Conservation (phyloP, 2,888 invertebrate species). For the Anagyrus pseudococci region DNA sequence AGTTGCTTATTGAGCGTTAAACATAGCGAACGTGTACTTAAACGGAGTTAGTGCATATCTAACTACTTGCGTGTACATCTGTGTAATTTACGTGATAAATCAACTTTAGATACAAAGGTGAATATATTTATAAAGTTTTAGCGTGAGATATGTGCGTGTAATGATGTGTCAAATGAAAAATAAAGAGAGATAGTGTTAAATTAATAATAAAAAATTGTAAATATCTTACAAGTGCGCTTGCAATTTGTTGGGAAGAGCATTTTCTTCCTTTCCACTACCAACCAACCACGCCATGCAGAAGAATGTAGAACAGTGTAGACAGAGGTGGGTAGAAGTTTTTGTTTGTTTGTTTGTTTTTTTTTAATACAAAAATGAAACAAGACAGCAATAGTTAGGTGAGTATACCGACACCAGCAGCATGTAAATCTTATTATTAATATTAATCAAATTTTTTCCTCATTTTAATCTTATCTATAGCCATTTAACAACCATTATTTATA, state of each 20-base stretch:
- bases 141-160: background rate
- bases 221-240: constrained; percentile 71
- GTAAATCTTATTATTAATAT: constrained; percentile 29
- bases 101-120: background rate
- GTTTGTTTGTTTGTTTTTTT: no score
- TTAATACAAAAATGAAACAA: constrained; percentile 61
- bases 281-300: constrained; percentile 68
- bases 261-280: constrained; percentile 72
- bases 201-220: constrained; percentile 52
- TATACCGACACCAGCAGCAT: constrained; percentile 57
- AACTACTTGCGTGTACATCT: background rate
- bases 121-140: background rate
- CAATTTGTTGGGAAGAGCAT: constrained; percentile 73
- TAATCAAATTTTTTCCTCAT: constrained; percentile 3
- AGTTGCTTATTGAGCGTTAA: background rate
- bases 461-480: background rate
- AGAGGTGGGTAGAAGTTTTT: constrained; percentile 61
- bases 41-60: constrained; percentile 7
- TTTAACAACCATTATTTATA: background rate
- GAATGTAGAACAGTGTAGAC: constrained; percentile 64
- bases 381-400: constrained; percentile 59
- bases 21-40: constrained; percentile 5
- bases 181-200: constrained; percentile 47
- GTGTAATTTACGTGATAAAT: background rate
- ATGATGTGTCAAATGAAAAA: constrained; percentile 31